These are phyloP conservation scores for Helarctos malayanus DNA, from an alignment of 2,797 vertebrate species.

Conservation along the genomic window DNA sequence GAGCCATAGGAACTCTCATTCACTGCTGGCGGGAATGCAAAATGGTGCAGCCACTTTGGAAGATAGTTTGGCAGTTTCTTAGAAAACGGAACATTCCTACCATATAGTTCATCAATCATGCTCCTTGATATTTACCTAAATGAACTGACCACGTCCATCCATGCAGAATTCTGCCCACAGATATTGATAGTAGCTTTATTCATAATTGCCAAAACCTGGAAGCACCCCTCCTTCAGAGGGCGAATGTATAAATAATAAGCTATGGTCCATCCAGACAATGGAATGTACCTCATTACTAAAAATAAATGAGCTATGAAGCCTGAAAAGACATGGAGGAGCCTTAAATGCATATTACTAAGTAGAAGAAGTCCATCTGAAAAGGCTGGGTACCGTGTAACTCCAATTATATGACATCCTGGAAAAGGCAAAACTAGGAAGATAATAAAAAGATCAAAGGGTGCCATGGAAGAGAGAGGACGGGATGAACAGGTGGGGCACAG, in stretches of 20 bases:
- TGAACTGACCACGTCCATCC: neutral
- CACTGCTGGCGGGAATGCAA: neutral
- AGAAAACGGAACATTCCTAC: neutral
- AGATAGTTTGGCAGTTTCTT: neutral
- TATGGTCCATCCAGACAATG: too few species aligned
- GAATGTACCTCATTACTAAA: neutral
- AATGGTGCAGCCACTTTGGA: neutral
- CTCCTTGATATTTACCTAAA: neutral
- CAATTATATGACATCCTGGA: neutral
- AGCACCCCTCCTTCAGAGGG: neutral
- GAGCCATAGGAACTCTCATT: neutral
- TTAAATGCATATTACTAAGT: neutral
- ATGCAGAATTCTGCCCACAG: neutral
- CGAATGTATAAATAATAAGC: neutral
- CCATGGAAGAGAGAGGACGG: neutral
- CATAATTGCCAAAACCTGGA: neutral
- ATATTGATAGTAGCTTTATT: neutral
- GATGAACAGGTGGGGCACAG: too few species aligned
- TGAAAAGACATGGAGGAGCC: neutral
- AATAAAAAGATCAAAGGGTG: neutral
- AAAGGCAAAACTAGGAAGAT: neutral
- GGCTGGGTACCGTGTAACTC: neutral
- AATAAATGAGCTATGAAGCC: neutral
- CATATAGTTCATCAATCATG: neutral
- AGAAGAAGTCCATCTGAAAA: neutral